Conservation (phyloP, 2,113 vertebrate genomes). For the Chloebia gouldiae region DNA sequence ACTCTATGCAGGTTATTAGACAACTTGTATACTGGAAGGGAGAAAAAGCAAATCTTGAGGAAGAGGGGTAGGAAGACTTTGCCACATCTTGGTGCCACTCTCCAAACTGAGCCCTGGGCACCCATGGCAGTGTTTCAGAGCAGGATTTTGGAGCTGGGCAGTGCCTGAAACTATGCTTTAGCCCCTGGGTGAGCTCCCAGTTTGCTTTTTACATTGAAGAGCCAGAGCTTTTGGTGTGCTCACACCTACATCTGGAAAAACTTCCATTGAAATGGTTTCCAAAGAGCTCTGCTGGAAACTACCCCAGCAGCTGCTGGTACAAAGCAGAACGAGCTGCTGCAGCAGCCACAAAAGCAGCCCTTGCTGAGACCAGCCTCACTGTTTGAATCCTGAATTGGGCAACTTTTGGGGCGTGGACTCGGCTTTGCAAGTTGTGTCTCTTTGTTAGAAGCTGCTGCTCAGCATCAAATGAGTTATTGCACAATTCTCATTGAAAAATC, state of each 20-base stretch:
- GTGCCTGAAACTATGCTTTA: neutral
- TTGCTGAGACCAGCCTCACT: neutral
- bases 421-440: neutral
- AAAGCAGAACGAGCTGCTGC: neutral
- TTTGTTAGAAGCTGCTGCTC: neutral
- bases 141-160: slow-evolving; percentile 3
- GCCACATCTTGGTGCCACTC: neutral
- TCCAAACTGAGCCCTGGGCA: neutral
- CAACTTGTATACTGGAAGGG: neutral
- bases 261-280: neutral
- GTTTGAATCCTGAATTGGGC: neutral
- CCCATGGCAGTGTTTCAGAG: neutral
- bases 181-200: neutral
- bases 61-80: neutral
- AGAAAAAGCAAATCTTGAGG: neutral
- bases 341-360: neutral
- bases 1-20: neutral
- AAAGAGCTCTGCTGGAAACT: slow-evolving; percentile 4
- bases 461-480: neutral
- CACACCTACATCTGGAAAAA: slow-evolving; percentile 35
- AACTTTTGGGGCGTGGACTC: neutral
- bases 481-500: neutral
- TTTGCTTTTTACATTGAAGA: neutral
- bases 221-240: neutral
- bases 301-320: neutral